These are phyloP conservation scores for Holothuria scabra DNA, from an alignment of 53 echinoderm and acorn worm species.

Conservation along the genomic window DNA sequence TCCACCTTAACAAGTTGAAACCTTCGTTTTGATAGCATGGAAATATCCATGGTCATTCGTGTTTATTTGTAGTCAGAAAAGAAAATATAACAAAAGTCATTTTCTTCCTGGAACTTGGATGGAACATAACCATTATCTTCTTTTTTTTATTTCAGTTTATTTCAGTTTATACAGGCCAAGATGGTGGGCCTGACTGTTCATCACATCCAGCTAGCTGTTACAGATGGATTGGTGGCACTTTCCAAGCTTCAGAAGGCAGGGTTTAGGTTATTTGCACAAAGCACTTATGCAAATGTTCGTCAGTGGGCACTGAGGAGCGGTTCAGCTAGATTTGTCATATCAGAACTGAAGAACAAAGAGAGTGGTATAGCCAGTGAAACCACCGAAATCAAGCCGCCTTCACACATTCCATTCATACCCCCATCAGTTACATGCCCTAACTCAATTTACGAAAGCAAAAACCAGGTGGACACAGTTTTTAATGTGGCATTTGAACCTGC, in stretches of 20 bases:
- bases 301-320: constrained; percentile 92
- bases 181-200: constrained; percentile 72
- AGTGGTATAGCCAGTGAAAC: not conserved
- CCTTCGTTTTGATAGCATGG: too few species aligned
- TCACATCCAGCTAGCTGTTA: constrained; percentile 80
- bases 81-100: too few species aligned
- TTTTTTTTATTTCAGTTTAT: too few species aligned
- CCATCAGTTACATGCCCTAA: not conserved
- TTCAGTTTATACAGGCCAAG: too few species aligned
- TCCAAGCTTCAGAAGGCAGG: constrained; percentile 78
- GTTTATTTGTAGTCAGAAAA: too few species aligned
- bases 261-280: constrained; percentile 77
- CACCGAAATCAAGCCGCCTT: not conserved
- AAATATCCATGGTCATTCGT: too few species aligned
- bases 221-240: constrained; percentile 68
- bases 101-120: too few species aligned
- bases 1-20: too few species aligned
- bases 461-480: constrained; percentile 68
- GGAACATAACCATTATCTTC: too few species aligned
- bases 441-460: not conserved
- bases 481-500: constrained; percentile 89
- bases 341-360: constrained; percentile 39
- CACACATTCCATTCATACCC: not conserved
- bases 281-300: constrained; percentile 61
- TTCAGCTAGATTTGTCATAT: constrained; percentile 74